Evolutionary conservation across 1,140 invertebrate genomes (phyloP).

Genomic region (Laupala kohalensis): DNA sequence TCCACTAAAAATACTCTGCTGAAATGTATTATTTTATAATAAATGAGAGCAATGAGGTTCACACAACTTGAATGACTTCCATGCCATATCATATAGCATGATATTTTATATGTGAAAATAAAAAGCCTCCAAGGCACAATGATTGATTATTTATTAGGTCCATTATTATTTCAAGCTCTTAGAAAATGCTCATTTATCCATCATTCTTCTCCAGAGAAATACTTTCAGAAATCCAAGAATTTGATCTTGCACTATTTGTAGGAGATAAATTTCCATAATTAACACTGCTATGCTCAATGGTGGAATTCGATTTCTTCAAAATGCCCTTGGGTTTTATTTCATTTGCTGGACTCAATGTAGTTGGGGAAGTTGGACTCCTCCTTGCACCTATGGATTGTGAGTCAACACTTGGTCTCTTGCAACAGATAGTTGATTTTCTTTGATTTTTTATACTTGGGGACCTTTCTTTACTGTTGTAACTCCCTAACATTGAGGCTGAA

Average conservation of each 20-base stretch:
- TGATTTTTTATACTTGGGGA: conserved; percentile 17
- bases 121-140: conserved; percentile 7
- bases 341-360: conserved; percentile 6
- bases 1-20: no score
- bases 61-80: no score
- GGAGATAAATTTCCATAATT: conserved; percentile 18
- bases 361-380: conserved; percentile 16
- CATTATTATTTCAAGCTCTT: neutral
- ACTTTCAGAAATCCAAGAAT: conserved; percentile 15
- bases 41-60: no score
- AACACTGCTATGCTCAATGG: conserved; percentile 20
- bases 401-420: conserved; percentile 13
- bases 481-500: conserved; percentile 18
- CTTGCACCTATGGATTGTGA: conserved; percentile 1
- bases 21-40: no score
- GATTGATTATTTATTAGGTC: neutral
- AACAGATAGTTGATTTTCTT: conserved; percentile 11
- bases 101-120: no score
- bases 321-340: conserved; percentile 24
- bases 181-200: neutral
- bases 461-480: conserved; percentile 17
- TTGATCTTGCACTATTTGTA: conserved; percentile 14
- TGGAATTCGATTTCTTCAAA: conserved; percentile 25
- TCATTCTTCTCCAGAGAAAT: neutral
- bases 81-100: no score